A percentile compares a stretch with the other conserved stretches of the same genome.
These are phyloP conservation scores for Dascyllus trimaculatus DNA, from an alignment of 2,113 vertebrate species.

Conservation along the genomic window DNA sequence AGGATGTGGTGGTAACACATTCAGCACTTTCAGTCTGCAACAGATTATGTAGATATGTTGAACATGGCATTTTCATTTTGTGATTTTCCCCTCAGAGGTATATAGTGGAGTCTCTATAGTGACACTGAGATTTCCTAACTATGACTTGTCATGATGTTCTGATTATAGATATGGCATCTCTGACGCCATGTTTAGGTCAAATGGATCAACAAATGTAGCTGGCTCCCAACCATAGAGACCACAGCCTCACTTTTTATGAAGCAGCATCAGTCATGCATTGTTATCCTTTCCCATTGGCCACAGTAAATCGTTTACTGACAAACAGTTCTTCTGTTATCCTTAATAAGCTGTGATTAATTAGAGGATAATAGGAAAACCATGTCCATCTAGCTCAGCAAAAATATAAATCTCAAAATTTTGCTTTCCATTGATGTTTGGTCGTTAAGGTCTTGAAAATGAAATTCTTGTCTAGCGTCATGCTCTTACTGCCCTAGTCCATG, in stretches of 20 bases:
- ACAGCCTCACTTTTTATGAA: not conserved
- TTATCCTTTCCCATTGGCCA: not conserved
- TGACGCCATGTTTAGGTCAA: not conserved
- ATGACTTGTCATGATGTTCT: not conserved
- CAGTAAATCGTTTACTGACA: not conserved
- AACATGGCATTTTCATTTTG: not conserved
- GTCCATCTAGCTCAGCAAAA: not conserved
- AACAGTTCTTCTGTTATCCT: not conserved
- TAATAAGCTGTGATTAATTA: not conserved
- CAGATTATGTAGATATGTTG: not conserved
- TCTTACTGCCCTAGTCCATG: no score
- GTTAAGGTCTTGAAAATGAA: no score
- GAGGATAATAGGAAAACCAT: not conserved
- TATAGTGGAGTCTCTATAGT: not conserved
- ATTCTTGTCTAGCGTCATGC: no score
- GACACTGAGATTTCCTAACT: not conserved
- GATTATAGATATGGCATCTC: not conserved
- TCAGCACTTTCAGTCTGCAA: slow-evolving; percentile 16
- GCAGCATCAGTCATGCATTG: not conserved
- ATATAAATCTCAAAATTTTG: not conserved
- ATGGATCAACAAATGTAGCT: not conserved
- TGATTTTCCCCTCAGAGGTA: not conserved
- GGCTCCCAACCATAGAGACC: not conserved
- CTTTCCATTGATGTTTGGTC: no score
- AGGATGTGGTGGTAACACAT: slow-evolving; percentile 26